These are phyloP conservation scores for Promerops cafer DNA, from an alignment of 2,113 vertebrate species.

Conservation along the genomic window DNA sequence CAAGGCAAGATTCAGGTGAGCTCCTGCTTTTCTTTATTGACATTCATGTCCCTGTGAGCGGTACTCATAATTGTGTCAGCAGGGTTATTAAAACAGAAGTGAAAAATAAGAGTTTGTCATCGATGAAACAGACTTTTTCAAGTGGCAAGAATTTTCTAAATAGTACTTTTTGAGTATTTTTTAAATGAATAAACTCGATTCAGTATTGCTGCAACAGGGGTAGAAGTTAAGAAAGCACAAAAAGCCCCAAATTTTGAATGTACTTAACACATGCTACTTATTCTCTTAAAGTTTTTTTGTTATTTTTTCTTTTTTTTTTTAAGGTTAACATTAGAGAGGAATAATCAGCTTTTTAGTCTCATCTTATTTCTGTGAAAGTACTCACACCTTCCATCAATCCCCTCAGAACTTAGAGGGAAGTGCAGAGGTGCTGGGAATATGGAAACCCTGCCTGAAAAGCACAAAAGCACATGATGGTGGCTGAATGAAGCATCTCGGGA, in stretches of 20 bases:
- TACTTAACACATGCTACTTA: neutral
- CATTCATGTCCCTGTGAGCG: accelerated
- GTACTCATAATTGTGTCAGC: neutral
- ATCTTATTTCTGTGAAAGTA: neutral
- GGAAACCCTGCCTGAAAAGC: neutral
- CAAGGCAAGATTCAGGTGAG: neutral
- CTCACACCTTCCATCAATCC: neutral
- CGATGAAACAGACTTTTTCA: neutral
- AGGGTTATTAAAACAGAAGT: neutral
- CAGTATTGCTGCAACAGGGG: neutral
- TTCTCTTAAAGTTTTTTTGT: neutral
- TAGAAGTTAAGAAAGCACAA: neutral
- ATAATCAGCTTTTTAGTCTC: neutral
- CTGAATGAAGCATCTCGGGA: neutral
- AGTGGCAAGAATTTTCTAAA: neutral
- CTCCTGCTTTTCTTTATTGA: neutral
- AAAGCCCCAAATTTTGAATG: neutral
- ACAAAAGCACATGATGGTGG: accelerated
- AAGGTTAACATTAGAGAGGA: neutral
- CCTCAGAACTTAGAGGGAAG: neutral
- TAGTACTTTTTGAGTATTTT: neutral
- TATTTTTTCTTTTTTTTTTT: neutral
- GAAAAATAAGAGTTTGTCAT: neutral
- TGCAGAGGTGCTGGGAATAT: neutral
- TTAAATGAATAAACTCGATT: neutral